Conservation (phyloP, 1,140 invertebrate genomes). For the Mercenaria mercenaria region DNA sequence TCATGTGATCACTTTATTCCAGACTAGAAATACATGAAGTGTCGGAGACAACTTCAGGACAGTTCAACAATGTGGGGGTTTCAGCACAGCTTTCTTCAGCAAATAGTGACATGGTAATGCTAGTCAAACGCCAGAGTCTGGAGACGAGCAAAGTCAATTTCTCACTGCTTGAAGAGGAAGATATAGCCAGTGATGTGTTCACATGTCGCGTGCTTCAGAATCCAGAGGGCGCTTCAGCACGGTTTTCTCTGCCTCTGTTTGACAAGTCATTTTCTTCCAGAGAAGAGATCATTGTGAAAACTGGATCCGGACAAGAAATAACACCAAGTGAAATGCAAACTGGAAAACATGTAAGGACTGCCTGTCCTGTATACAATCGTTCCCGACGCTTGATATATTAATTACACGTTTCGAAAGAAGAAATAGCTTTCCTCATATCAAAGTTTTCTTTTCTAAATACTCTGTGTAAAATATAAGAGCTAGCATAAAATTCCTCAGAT, state of each 20-base stretch:
- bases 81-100: neutral
- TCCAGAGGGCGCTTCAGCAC: neutral
- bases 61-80: neutral
- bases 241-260: constrained; percentile 10
- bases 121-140: neutral
- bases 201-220: neutral
- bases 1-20: neutral
- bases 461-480: neutral
- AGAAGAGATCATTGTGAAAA: constrained; percentile 22
- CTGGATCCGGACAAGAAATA: neutral
- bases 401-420: neutral
- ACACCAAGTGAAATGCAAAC: neutral
- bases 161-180: neutral
- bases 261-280: constrained; percentile 10
- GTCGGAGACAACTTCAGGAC: neutral
- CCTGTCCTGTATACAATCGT: too few species aligned
- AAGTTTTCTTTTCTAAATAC: neutral
- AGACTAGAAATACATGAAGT: neutral
- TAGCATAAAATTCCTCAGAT: too few species aligned
- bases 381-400: neutral
- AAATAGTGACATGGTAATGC: neutral
- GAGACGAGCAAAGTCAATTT: neutral
- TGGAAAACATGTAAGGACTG: constrained; percentile 14
- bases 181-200: constrained; percentile 50
- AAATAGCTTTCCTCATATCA: neutral